Percentiles rank a stretch among this genome's conserved stretches.
These are phyloP conservation scores for Panzeria rudis DNA, from an alignment of 2,888 invertebrate genomes.

Conservation along the genomic window DNA sequence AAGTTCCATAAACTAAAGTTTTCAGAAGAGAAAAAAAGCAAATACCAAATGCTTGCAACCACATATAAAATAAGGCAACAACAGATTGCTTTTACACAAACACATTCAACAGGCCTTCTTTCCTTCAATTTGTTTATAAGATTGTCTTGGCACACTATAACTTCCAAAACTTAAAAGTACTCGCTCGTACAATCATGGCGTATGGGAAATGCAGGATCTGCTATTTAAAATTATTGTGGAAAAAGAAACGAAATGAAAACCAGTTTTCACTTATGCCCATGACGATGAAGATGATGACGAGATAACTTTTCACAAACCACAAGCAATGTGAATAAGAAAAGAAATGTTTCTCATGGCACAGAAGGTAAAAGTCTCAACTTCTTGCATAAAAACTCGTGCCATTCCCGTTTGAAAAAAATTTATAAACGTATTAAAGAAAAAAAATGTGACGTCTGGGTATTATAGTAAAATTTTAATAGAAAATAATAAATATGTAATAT, in stretches of 20 bases:
- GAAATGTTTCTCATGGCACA: constrained; percentile 34
- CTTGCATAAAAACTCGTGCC: constrained; percentile 54
- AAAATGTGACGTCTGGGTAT: constrained; percentile 24
- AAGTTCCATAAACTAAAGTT: constrained; percentile 40
- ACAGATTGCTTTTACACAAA: not conserved
- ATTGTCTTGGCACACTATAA: constrained; percentile 66
- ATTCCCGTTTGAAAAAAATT: constrained; percentile 39
- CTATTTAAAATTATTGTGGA: constrained; percentile 7
- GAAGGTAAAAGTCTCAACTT: constrained; percentile 5
- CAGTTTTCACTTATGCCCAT: constrained; percentile 44
- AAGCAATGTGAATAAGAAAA: constrained; percentile 9
- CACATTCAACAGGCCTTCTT: constrained; percentile 39
- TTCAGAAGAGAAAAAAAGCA: constrained; percentile 5
- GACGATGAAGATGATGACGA: constrained; percentile 19
- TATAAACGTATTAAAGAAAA: not conserved
- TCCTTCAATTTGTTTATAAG: constrained; percentile 64
- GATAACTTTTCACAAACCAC: constrained; percentile 45
- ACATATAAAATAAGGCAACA: constrained; percentile 14
- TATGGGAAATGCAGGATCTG: constrained; percentile 44
- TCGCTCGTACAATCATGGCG: constrained; percentile 28
- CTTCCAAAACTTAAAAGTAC: constrained; percentile 48
- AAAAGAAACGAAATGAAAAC: constrained; percentile 35
- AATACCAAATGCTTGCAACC: not conserved
- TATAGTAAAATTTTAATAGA: constrained; percentile 9
- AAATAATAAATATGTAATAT: constrained; percentile 7